phyloP scores from a whole-genome alignment of 2,888 invertebrate species.

The Cheiracanthium punctorium region DNA sequence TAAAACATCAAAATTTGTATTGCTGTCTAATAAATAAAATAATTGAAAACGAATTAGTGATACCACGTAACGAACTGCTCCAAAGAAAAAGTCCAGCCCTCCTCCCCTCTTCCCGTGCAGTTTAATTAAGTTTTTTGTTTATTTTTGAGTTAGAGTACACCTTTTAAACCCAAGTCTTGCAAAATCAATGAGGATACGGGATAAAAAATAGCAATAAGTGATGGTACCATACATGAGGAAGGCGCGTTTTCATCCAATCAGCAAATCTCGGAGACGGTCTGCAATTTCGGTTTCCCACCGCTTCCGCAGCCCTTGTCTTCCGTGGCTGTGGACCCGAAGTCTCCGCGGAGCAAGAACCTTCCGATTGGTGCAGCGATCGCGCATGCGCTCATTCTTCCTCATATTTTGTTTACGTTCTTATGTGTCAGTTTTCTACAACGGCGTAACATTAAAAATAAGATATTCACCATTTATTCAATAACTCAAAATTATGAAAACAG shows the following conservation, averaged over 20 bases:
- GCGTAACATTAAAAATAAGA: not conserved
- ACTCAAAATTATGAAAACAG: too few relatives aligned
- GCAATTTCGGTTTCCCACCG: not conserved
- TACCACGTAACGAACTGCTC: too few relatives aligned
- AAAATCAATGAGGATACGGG: not conserved
- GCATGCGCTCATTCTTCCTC: not conserved
- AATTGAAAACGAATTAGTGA: too few relatives aligned
- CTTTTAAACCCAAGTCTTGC: too few relatives aligned
- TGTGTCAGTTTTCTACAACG: not conserved
- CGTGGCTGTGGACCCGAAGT: not conserved
- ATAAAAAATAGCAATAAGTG: constrained; percentile 30
- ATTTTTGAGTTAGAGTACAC: too few relatives aligned
- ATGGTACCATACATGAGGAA: constrained; percentile 68
- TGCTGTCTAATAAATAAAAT: too few relatives aligned
- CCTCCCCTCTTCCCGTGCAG: too few relatives aligned
- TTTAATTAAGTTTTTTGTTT: too few relatives aligned
- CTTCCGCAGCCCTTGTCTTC: not conserved
- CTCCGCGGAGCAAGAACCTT: not conserved
- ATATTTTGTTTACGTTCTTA: not conserved
- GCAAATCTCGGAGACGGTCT: constrained; percentile 14
- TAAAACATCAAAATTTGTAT: too few relatives aligned
- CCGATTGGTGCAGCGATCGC: not conserved
- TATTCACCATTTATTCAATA: too few relatives aligned
- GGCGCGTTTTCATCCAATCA: constrained; percentile 20
- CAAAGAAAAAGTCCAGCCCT: too few relatives aligned